These are phyloP conservation scores for Nephrotoma appendiculata DNA, from an alignment of 2,888 invertebrate genomes.

Conservation along the genomic window DNA sequence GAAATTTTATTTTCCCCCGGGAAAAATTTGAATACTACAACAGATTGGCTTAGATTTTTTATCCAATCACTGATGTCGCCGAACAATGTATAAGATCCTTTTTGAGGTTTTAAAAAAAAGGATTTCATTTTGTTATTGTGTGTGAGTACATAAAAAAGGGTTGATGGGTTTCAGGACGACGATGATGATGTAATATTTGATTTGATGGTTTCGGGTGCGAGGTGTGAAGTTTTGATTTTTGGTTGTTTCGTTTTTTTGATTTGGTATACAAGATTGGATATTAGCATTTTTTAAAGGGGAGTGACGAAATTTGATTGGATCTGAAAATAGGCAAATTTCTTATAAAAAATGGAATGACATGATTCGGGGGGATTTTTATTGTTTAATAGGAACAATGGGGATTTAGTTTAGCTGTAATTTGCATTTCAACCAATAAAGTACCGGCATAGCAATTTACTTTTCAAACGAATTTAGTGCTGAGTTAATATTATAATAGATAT, in stretches of 20 bases:
- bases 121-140: not conserved
- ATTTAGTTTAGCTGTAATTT: not conserved
- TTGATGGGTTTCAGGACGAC: not conserved
- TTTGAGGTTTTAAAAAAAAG: not conserved
- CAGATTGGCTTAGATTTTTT: not conserved
- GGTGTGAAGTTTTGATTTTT: not conserved
- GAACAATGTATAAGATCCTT: not conserved
- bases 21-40: not conserved
- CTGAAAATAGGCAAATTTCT: not conserved
- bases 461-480: no score
- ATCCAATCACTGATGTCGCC: not conserved
- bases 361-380: not conserved
- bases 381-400: not conserved
- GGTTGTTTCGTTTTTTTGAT: not conserved
- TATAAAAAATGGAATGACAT: not conserved
- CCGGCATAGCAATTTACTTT: no score
- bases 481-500: no score
- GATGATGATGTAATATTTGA: not conserved
- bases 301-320: not conserved
- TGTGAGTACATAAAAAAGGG: not conserved
- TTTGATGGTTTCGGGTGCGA: not conserved
- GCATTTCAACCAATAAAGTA: no score
- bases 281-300: not conserved
- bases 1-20: not conserved
- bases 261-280: not conserved